Evolutionary conservation across 2,113 vertebrate genomes (phyloP), one percentile per base, ranked within the genome.

Genomic region (Psittacula cyanocephala): DNA sequence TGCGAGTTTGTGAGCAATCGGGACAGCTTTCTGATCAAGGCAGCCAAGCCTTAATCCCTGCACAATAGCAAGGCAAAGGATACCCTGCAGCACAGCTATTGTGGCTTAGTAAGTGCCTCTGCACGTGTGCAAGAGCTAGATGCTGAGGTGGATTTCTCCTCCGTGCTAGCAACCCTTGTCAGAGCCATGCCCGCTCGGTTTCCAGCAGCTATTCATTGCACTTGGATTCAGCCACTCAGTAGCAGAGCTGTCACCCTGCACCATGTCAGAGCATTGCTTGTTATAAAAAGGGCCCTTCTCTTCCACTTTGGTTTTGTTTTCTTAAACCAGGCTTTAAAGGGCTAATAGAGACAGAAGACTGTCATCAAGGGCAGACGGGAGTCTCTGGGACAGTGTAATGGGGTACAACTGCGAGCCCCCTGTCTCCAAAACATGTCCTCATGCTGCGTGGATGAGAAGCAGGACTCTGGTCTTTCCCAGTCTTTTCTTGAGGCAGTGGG

Each of bases 1-100:
- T 89, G 81, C 44, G 63, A 65, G 41, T 62, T 81, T 43, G 44
- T 2, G 23, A 64, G 60, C 82, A 50, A 68, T 47, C 11, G 3
- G 76, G 69, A n/a, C 76, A 79, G 80, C 47, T 67, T 81, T 68
- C 86, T 65, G 88, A 88, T 84, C 43, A 14, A 75, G 82, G 60
- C 93, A 95, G 74, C 55, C 90, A 17, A 77, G 69, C 92, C 41
- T 81, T 93, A 91, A 94, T 91, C 77, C 52, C 57, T 12, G 13
- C 78, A 81, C 86, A 94, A 85, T 69, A 47, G 81, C 69, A 41
- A 81, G 27, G 69, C n/a, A 72, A 72, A 76, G 65, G 91, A 87
- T 25, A 53, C 47, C 88, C 90, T 47, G 95, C 86, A 96, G 95
- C 90, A 81, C 3, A 4, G 52, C 47, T 52, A 6, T 5, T 39